phyloP scores from a whole-genome alignment of 2,113 vertebrate species.

The Chaenogobius annularis region DNA sequence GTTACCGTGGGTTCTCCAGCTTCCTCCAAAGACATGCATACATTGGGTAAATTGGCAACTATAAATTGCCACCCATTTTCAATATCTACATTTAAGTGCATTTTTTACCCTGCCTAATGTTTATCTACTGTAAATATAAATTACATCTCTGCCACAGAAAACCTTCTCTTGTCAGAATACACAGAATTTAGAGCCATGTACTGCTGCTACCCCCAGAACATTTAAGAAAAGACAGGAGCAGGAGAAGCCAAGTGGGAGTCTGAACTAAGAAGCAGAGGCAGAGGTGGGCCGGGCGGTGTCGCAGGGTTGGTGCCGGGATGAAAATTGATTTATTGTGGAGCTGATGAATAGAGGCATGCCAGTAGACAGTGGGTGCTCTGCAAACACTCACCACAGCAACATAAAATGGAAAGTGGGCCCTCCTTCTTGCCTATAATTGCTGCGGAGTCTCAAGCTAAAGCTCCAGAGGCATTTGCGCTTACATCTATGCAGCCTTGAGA shows the following conservation, averaged over 20 bases:
- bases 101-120: not conserved
- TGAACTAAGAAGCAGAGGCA: slow-evolving; percentile 17
- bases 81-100: no score
- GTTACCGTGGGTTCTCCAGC: no score
- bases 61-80: no score
- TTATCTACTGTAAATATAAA: not conserved
- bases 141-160: not conserved
- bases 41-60: no score
- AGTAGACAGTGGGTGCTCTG: slow-evolving; percentile 70
- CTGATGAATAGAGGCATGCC: slow-evolving; percentile 78
- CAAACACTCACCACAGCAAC: slow-evolving; percentile 67
- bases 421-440: slow-evolving; percentile 73
- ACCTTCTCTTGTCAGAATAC: not conserved
- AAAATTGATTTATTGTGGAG: slow-evolving; percentile 81
- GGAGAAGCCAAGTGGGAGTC: slow-evolving; percentile 50
- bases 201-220: slow-evolving; percentile 19
- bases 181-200: not conserved
- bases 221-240: slow-evolving; percentile 19
- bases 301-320: slow-evolving; percentile 64
- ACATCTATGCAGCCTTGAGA: slow-evolving; percentile 56
- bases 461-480: slow-evolving; percentile 41
- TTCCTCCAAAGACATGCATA: no score
- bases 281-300: slow-evolving; percentile 47
- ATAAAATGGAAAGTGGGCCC: slow-evolving; percentile 71
- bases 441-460: slow-evolving; percentile 67